A percentile compares a stretch with the other conserved stretches of the same genome.
Evolutionary conservation across 2,797 vertebrate genomes (phyloP).

Genomic region (Malurus splendens): DNA sequence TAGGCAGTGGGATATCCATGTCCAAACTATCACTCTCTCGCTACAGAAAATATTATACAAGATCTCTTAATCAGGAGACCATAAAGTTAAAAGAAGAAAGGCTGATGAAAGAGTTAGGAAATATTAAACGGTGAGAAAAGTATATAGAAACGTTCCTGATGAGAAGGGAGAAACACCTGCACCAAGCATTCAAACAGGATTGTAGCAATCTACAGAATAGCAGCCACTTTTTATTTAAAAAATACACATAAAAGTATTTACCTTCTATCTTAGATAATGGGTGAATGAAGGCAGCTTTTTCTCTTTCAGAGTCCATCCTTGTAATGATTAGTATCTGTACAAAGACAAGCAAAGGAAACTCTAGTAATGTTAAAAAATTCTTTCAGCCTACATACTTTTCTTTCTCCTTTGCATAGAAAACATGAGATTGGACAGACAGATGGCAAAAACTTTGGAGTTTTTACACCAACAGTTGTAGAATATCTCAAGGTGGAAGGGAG

Average conservation of each 20-base stretch:
- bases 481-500: not conserved
- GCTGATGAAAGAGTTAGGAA: not conserved
- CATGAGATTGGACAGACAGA: not conserved
- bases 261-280: constrained; percentile 74
- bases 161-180: not conserved
- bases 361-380: not conserved
- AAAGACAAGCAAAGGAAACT: constrained; percentile 37
- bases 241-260: constrained; percentile 51
- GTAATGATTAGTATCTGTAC: constrained; percentile 82
- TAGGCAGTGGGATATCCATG: not conserved
- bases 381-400: not conserved
- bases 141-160: not conserved
- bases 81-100: not conserved
- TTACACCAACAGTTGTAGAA: not conserved
- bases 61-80: not conserved
- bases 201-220: not conserved
- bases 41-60: not conserved
- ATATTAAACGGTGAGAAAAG: not conserved
- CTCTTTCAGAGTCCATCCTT: constrained; percentile 70
- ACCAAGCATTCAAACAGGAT: not conserved
- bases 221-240: not conserved
- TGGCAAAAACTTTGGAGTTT: not conserved
- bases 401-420: not conserved
- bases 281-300: constrained; percentile 69
- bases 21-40: not conserved